Evolutionary conservation across 2,797 vertebrate species (phyloP).

Genomic region (Megalops cyprinoides): DNA sequence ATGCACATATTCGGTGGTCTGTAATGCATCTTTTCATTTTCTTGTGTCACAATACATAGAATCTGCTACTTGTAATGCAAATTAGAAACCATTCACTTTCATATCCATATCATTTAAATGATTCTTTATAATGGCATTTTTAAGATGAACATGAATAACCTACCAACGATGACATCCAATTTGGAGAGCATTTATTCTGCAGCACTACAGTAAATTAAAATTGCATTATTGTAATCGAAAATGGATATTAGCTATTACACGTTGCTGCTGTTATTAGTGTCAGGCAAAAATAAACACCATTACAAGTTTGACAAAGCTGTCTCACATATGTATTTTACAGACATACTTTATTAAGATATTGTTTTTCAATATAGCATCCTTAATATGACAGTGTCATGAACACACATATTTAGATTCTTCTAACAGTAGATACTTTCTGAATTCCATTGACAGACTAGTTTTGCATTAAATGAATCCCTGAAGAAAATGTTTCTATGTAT

Average conservation of each 20-base stretch:
- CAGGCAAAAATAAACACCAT: conserved; percentile 2
- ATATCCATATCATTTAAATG: conserved; percentile 61
- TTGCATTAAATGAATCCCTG: too few relatives aligned
- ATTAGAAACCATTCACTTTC: conserved; percentile 60
- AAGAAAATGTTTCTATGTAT: too few relatives aligned
- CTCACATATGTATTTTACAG: neutral
- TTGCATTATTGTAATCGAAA: conserved; percentile 66
- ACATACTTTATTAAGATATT: neutral
- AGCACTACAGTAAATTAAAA: conserved; percentile 61
- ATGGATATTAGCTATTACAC: conserved; percentile 64
- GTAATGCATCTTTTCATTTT: conserved; percentile 67
- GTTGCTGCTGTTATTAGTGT: conserved; percentile 20
- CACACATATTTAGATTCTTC: too few relatives aligned
- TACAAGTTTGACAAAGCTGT: conserved; percentile 23
- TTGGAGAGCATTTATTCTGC: conserved; percentile 58
- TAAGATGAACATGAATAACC: conserved; percentile 68
- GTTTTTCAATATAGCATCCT: too few relatives aligned
- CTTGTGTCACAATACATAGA: conserved; percentile 44
- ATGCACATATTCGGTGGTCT: conserved; percentile 35
- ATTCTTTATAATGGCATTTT: conserved; percentile 65
- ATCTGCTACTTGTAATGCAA: conserved; percentile 63
- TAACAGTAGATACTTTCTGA: too few relatives aligned
- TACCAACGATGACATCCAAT: conserved; percentile 58
- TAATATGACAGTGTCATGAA: too few relatives aligned
- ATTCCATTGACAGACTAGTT: too few relatives aligned